Evolutionary conservation across 2,888 invertebrate genomes (phyloP), one percentile per base, ranked within the genome.

Genomic region (Branchinecta sandiegonensis): DNA sequence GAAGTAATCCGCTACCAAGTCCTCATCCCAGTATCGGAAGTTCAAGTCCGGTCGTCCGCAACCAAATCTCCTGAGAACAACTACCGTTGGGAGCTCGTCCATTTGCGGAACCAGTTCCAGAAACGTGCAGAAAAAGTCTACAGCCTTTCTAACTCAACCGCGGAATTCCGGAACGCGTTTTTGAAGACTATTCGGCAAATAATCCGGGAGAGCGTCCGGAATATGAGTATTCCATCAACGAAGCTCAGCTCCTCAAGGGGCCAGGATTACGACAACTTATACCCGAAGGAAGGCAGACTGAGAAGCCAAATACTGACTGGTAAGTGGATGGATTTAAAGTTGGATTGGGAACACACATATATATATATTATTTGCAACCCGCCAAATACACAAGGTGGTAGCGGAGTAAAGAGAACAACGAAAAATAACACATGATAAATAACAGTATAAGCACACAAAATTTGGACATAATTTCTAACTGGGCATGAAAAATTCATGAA

Each of bases 1-100:
- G 95, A 95, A 82, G 93, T 94, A 75, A 94, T 94, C 77, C 84
- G 94, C 74, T 95, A 94, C 80, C 94, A 95, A 80, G 94, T 94
- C 70, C 81, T 95, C 73, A 95, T 96, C 75, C 95, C 95, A 0
- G 95, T 96, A 65, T 94, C 94, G 23, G 95, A 96, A 81, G 94
- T 96, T 64, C 95, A 96, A 82, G 95, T 96, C 64, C 84, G 95
- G 71, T 92, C 94, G 63, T 91, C 92, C 63, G 92, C 92, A 3
- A 90, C 93, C 71, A 92, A 92, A 77, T 94, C 94, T 76, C 77
- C 77, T 65, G 79, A 79, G 69, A 89, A 92, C 86, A 94, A 94
- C 81, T 95, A 92, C 83, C 83, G 94, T 71, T 96, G 96, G 95
- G 95, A 96, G 80, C 84, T 96, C 72, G 92, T 96, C 74, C 95